Evolutionary conservation across 1,140 invertebrate genomes (phyloP).

Genomic region (Patella vulgata): DNA sequence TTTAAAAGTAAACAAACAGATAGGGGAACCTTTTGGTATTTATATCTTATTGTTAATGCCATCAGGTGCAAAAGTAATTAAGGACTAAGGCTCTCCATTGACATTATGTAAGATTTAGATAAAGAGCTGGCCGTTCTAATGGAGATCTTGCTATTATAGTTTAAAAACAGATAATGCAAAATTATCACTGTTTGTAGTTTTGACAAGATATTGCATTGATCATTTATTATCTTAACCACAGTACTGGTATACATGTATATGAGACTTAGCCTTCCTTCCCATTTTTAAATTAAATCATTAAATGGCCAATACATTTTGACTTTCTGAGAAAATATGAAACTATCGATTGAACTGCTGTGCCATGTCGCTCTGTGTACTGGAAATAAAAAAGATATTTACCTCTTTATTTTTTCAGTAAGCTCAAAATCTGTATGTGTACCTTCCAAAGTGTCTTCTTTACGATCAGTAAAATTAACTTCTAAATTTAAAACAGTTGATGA

Average conservation of each 20-base stretch:
- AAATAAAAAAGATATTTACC: conserved; percentile 7
- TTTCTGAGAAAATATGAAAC: too few relatives aligned
- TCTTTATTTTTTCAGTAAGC: conserved; percentile 3
- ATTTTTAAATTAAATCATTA: too few relatives aligned
- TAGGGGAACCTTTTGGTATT: not conserved
- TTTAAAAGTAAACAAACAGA: too few relatives aligned
- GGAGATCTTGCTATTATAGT: not conserved
- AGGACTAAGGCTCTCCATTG: not conserved
- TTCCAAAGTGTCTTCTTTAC: conserved; percentile 32
- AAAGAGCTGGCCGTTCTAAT: not conserved
- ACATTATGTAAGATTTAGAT: not conserved
- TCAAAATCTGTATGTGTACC: conserved; percentile 28
- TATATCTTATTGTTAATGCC: not conserved
- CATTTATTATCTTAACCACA: too few relatives aligned
- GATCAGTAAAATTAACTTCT: conserved; percentile 49
- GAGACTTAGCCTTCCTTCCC: too few relatives aligned
- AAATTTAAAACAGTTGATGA: conserved; percentile 34
- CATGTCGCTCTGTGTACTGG: too few relatives aligned
- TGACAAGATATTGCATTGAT: too few relatives aligned
- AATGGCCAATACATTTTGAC: too few relatives aligned
- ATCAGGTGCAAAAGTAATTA: not conserved
- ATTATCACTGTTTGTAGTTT: too few relatives aligned
- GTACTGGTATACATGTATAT: not conserved
- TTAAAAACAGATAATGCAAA: not conserved
- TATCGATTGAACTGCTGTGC: too few relatives aligned